These are phyloP conservation scores for Athalia rosae DNA, from an alignment of 2,888 invertebrate species.

Conservation along the genomic window DNA sequence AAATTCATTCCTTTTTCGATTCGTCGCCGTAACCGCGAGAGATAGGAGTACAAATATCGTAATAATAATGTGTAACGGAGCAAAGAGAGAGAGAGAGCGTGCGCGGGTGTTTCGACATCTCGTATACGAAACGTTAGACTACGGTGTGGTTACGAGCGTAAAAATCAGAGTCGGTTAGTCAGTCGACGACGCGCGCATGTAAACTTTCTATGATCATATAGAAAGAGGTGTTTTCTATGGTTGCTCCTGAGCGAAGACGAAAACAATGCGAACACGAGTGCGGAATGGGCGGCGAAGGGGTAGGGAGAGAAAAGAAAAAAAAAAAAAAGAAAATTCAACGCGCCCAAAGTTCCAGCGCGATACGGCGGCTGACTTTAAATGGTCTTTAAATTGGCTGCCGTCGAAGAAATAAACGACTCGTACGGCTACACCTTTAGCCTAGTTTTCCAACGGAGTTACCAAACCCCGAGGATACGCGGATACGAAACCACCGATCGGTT, in stretches of 20 bases:
- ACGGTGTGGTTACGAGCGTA: no score
- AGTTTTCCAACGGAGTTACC: constrained; percentile 12
- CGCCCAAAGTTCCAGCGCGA: background rate
- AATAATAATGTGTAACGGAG: background rate
- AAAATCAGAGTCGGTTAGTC: no score
- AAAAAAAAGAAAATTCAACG: background rate
- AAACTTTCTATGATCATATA: no score
- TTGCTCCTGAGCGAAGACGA: no score
- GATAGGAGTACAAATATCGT: background rate
- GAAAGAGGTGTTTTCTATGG: no score
- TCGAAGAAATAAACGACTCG: constrained; percentile 33
- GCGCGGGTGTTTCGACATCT: constrained; percentile 12
- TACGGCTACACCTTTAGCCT: constrained; percentile 19
- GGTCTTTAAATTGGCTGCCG: constrained; percentile 32
- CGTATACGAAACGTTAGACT: no score
- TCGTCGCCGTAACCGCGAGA: background rate
- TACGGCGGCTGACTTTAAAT: constrained; percentile 27
- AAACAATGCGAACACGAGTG: no score
- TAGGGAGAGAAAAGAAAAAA: background rate
- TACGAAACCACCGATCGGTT: no score
- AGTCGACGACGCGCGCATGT: no score
- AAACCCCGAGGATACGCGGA: background rate
- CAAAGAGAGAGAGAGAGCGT: background rate
- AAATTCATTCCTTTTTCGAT: no score
- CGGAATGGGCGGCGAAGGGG: no score